Conservation (phyloP, 2,797 vertebrate genomes). For the Mormyrus proboscirostris region DNA sequence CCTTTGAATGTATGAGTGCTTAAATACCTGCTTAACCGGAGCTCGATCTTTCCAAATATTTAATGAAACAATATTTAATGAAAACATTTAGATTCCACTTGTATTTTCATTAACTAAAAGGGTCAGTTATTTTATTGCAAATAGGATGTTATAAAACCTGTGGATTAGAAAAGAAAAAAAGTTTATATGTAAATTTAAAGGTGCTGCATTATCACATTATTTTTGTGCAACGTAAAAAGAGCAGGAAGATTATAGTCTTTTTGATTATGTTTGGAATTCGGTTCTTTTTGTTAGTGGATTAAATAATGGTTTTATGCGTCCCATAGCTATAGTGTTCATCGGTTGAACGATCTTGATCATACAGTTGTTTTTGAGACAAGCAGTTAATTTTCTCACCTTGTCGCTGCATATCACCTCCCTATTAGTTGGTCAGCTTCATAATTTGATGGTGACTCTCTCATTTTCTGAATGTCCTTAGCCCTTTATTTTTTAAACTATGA, state of each 20-base stretch:
- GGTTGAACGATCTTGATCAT: neutral
- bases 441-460: neutral
- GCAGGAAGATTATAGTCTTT: neutral
- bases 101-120: slow-evolving; percentile 14
- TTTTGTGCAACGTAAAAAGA: neutral
- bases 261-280: neutral
- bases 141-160: neutral
- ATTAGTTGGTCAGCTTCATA: neutral
- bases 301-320: neutral
- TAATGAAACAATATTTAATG: slow-evolving; percentile 13
- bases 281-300: neutral
- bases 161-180: slow-evolving; percentile 14
- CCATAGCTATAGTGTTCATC: neutral
- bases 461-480: neutral
- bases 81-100: slow-evolving; percentile 5
- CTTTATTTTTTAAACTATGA: neutral
- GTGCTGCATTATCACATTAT: neutral
- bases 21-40: neutral
- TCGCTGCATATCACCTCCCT: neutral
- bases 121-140: slow-evolving; percentile 6
- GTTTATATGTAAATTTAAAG: neutral
- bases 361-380: neutral
- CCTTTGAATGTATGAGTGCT: slow-evolving; percentile 11
- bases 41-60: slow-evolving; percentile 7
- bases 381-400: neutral